Percentiles rank a stretch among this genome's conserved stretches.
Evolutionary conservation across 2,113 vertebrate species (phyloP).

Genomic region (Epinephelus cyanopodus): DNA sequence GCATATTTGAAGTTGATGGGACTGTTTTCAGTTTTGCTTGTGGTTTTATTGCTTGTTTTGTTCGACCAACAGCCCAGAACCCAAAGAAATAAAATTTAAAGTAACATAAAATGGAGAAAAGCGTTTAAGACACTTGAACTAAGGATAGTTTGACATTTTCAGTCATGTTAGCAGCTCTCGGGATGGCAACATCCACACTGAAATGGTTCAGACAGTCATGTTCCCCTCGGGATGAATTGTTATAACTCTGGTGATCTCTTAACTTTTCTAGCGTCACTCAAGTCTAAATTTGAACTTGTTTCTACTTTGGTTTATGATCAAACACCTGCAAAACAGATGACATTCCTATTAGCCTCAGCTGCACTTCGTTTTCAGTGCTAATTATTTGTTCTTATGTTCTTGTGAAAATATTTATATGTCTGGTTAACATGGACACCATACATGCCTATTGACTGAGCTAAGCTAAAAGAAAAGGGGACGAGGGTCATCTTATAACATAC

Average conservation of each 20-base stretch:
- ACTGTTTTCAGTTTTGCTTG: no score
- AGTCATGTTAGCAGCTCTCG: no score
- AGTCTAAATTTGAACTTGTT: not conserved
- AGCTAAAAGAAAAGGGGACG: not conserved
- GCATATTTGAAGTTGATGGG: no score
- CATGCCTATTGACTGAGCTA: not conserved
- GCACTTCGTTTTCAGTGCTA: no score
- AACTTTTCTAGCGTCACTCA: not conserved
- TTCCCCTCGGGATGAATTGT: not conserved
- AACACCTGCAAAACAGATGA: not conserved
- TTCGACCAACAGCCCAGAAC: no score
- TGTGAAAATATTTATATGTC: not conserved
- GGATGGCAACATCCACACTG: no score
- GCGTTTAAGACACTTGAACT: no score
- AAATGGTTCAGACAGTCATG: not conserved
- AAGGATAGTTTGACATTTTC: no score
- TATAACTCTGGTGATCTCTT: not conserved
- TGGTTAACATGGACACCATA: not conserved
- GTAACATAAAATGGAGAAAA: no score
- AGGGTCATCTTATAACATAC: no score
- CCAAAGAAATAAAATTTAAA: no score
- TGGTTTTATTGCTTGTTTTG: no score
- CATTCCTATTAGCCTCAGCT: not conserved
- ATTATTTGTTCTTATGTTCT: not conserved
- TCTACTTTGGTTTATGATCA: not conserved